These are phyloP conservation scores for Drosophila lowei DNA, from an alignment of 1,140 invertebrate species.

Conservation along the genomic window DNA sequence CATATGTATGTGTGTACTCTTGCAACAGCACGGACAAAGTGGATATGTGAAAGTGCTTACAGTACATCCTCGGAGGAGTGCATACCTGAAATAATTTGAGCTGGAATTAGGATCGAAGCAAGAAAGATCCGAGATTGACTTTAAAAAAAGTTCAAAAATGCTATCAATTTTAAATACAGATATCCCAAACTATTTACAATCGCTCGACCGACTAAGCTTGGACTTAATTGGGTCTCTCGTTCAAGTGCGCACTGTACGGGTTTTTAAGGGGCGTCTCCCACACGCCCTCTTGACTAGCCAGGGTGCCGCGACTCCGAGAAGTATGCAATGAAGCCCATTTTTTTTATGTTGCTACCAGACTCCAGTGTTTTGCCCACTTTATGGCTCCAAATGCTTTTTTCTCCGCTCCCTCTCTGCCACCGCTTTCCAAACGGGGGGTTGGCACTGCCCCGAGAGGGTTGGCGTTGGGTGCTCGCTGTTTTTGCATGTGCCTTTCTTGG, in stretches of 20 bases:
- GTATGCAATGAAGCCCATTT: constrained; percentile 61
- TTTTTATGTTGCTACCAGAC: constrained; percentile 58
- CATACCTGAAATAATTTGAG: too few relatives aligned
- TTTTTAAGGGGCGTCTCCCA: constrained; percentile 30
- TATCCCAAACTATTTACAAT: too few relatives aligned
- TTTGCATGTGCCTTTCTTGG: constrained; percentile 36
- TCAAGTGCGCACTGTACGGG: background rate
- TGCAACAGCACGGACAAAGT: constrained; percentile 8
- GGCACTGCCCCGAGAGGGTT: constrained; percentile 32
- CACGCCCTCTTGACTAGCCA: constrained; percentile 51
- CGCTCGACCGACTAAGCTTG: too few relatives aligned
- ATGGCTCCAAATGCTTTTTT: constrained; percentile 60
- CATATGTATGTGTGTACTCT: background rate
- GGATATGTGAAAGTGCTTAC: background rate
- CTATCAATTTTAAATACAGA: too few relatives aligned
- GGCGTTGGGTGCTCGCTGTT: constrained; percentile 38
- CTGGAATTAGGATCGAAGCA: too few relatives aligned
- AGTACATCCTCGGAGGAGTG: too few relatives aligned
- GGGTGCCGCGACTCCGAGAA: constrained; percentile 60
- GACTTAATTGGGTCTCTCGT: too few relatives aligned
- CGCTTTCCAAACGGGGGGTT: constrained; percentile 2
- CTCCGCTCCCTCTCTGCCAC: constrained; percentile 6
- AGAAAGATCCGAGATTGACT: too few relatives aligned
- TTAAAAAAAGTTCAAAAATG: too few relatives aligned
- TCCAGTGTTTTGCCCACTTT: constrained; percentile 70